Evolutionary conservation across 2,797 vertebrate species (phyloP), one percentile per base, ranked within the genome.

Genomic region (Pelobates cultripes): DNA sequence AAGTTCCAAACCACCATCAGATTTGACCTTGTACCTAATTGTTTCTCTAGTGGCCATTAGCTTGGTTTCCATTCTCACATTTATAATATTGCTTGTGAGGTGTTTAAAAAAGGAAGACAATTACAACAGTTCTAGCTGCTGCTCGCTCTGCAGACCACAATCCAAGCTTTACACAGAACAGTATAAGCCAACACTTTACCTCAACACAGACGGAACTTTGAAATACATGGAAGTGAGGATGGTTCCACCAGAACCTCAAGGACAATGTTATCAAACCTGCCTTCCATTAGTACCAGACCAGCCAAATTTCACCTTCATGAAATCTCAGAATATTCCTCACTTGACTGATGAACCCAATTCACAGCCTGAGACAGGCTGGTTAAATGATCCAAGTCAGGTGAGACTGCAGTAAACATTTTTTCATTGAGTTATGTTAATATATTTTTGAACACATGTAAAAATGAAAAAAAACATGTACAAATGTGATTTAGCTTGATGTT

Each of bases 321-420:
- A 57, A 79, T 79, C 57, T 43, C 57, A 14, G 15, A n/a, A 60
- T 60, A 13, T 60, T 15, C 57, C 77, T 7, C 57, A 72, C 6
- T 51, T 79, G 15, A 71, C 14, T 3, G 57, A 76, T 41, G 99
- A 72, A 91, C 91, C 0, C 96, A 97, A 15, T 93, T 91, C 7
- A 96, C 96, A 14, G 87, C 94, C 72, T 61, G 55, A 75, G 47
- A 28, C 63, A n/a, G 40, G 43, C 64, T 80, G 70, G 7, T 43
- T 73, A 4, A 73, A 73, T 71, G 68, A 61, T 3, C 42, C 47
- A 70, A 60, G 40, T 7, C 68, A 78, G 77, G 77, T 78, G 68
- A 78, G 77, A 63, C 28, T 61, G 10, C 47, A 28, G 28, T 28
- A 2, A 28, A 28, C 28, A 1, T 28, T 28, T 28, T 28, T 28